Percentiles rank a stretch among this genome's conserved stretches.
phyloP scores from a whole-genome alignment of 2,888 invertebrate genomes.

The Petrophora chlorosata region DNA sequence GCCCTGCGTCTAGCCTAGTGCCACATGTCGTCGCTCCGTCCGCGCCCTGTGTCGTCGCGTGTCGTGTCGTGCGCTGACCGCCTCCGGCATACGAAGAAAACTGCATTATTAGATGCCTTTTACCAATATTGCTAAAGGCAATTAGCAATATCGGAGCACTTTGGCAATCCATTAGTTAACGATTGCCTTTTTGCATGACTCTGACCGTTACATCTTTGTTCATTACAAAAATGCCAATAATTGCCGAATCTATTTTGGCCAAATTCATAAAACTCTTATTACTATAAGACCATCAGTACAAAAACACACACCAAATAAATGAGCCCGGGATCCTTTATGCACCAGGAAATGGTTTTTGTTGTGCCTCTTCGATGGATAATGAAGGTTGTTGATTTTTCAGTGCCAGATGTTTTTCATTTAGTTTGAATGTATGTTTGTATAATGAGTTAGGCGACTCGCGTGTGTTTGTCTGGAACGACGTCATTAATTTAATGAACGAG shows the following conservation, averaged over 20 bases:
- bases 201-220: background rate
- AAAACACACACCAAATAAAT: background rate
- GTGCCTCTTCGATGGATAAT: conserved; percentile 1
- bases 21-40: conserved; percentile 1
- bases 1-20: background rate
- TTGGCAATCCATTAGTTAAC: background rate
- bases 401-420: too few relatives aligned
- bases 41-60: background rate
- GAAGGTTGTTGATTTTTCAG: too few relatives aligned
- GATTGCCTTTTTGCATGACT: background rate
- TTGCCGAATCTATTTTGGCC: too few relatives aligned
- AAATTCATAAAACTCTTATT: background rate
- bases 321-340: background rate
- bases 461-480: background rate
- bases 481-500: background rate
- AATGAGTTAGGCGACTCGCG: background rate
- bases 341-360: conserved; percentile 4
- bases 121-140: background rate
- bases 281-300: background rate
- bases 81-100: background rate
- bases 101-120: background rate
- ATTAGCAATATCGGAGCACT: too few relatives aligned
- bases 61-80: background rate
- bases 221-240: background rate
- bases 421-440: background rate